A percentile compares a stretch with the other conserved stretches of the same genome.
Conservation (phyloP, 2,888 invertebrate species). For the Euclidia mi region DNA sequence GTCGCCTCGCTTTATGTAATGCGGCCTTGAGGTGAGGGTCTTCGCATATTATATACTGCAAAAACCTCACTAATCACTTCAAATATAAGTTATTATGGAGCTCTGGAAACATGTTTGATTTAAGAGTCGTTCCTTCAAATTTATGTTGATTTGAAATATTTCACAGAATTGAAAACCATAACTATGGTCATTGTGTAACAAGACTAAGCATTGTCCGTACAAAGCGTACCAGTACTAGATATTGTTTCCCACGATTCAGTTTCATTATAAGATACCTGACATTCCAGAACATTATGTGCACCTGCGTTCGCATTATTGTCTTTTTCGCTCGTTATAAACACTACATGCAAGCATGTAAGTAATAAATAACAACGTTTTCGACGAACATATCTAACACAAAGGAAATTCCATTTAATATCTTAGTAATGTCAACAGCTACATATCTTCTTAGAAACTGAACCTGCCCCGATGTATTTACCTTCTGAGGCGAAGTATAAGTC, state of each 20-base stretch:
- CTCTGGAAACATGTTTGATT: neutral
- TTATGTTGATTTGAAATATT: no score
- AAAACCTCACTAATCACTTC: no score
- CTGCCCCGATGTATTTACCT: no score
- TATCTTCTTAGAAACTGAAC: no score
- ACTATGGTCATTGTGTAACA: neutral
- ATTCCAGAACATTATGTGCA: conserved; percentile 12
- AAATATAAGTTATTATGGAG: no score
- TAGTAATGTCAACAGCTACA: no score
- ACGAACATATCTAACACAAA: no score
- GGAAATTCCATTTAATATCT: no score
- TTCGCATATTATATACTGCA: conserved; percentile 30
- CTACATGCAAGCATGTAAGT: conserved; percentile 1
- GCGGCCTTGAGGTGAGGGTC: conserved; percentile 59
- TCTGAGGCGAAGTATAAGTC: no score
- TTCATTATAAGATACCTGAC: conserved; percentile 14
- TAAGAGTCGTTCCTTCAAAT: no score
- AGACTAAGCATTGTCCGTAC: neutral
- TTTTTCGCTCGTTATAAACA: neutral
- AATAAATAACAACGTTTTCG: no score
- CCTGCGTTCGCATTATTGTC: conserved; percentile 9
- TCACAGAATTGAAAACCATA: no score
- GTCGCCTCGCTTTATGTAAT: conserved; percentile 58
- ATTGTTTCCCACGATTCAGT: conserved; percentile 10
- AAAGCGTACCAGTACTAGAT: conserved; percentile 2